A percentile compares a stretch with the other conserved stretches of the same genome.
These are phyloP conservation scores for Lophotriccus pileatus DNA, from an alignment of 2,797 vertebrate genomes.

Conservation along the genomic window DNA sequence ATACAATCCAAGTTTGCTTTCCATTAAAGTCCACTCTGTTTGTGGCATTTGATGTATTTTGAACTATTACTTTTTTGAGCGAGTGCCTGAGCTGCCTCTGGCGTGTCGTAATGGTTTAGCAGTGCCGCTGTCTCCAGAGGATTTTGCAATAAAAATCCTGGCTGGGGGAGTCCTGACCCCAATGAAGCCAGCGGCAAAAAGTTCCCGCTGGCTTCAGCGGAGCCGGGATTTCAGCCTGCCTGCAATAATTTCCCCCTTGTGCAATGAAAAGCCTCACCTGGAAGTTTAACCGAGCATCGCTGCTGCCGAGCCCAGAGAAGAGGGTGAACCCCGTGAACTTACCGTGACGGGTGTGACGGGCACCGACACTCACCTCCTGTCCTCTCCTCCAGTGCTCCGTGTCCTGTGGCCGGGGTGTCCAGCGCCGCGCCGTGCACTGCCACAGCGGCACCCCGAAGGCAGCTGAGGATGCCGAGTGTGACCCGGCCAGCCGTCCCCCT, in stretches of 20 bases:
- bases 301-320: background rate
- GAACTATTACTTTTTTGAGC: background rate
- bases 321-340: accelerated
- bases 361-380: constrained; percentile 64
- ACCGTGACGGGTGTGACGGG: accelerated
- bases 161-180: background rate
- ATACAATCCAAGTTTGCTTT: background rate
- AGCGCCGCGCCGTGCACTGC: constrained; percentile 83
- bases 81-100: background rate
- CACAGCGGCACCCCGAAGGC: constrained; percentile 70
- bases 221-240: background rate
- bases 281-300: background rate
- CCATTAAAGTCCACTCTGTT: background rate
- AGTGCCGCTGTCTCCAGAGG: background rate
- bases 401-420: constrained; percentile 85
- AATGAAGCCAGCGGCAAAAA: background rate
- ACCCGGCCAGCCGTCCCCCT: constrained; percentile 72
- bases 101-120: background rate
- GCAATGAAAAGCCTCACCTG: background rate
- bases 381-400: constrained; percentile 82
- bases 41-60: background rate
- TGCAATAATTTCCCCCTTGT: background rate
- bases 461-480: constrained; percentile 76
- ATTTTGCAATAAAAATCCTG: background rate
- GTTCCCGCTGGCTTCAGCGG: background rate